Evolutionary conservation across 2,113 vertebrate genomes (phyloP).

Genomic region (Gila orcuttii): DNA sequence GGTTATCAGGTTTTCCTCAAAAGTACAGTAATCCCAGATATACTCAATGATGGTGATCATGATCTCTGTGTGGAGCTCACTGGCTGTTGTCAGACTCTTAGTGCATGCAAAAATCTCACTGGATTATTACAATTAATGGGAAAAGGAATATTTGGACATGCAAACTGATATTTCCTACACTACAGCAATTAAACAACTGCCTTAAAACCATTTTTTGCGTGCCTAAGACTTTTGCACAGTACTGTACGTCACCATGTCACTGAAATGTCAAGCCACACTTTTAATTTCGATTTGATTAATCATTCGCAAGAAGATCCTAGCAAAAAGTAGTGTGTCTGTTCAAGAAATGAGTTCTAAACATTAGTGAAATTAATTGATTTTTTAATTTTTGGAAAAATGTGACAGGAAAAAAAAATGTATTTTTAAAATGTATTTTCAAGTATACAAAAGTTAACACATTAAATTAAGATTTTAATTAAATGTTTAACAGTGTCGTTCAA

Average conservation of each 20-base stretch:
- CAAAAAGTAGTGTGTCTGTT: background rate
- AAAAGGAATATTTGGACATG: too few relatives aligned
- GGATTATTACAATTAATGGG: too few relatives aligned
- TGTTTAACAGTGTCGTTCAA: too few relatives aligned
- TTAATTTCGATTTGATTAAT: background rate
- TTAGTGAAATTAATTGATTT: background rate
- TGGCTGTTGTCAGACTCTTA: too few relatives aligned
- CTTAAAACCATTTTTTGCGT: too few relatives aligned
- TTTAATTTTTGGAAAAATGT: background rate
- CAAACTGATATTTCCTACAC: too few relatives aligned
- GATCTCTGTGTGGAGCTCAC: too few relatives aligned
- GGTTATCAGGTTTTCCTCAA: constrained; percentile 28
- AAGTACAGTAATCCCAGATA: too few relatives aligned
- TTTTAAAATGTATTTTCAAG: background rate
- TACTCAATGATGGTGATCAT: too few relatives aligned
- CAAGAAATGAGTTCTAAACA: background rate
- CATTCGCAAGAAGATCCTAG: background rate
- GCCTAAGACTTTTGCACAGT: too few relatives aligned
- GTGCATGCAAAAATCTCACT: too few relatives aligned
- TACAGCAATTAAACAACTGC: too few relatives aligned
- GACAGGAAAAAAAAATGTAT: background rate
- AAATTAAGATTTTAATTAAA: background rate
- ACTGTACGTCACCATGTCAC: background rate
- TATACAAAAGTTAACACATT: background rate
- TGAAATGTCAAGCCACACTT: background rate